Percentiles rank a stretch among this genome's conserved stretches.
Conservation (phyloP, 2,113 vertebrate species). For the Columba janthina region DNA sequence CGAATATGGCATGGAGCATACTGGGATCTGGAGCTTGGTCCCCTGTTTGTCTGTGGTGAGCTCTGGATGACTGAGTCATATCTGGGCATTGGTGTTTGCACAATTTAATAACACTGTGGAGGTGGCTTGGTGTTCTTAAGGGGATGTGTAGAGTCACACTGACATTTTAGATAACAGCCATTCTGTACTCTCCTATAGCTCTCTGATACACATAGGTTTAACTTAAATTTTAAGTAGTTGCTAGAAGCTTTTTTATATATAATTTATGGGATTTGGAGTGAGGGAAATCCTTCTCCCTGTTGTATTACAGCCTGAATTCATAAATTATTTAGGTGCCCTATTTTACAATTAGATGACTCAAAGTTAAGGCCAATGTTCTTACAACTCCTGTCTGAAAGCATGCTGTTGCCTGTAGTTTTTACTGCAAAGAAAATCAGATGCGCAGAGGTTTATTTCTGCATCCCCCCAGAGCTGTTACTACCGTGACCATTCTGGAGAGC, state of each 20-base stretch:
- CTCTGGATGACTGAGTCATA: not conserved
- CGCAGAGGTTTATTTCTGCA: not conserved
- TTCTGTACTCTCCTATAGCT: not conserved
- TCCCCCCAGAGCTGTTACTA: not conserved
- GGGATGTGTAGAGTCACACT: not conserved
- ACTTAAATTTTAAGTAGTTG: conserved; percentile 33
- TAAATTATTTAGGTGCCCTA: conserved; percentile 55
- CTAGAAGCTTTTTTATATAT: conserved; percentile 47
- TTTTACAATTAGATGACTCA: conserved; percentile 31
- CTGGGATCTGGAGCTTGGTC: not conserved
- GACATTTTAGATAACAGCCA: not conserved
- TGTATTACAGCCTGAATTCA: conserved; percentile 11
- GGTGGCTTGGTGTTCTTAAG: not conserved
- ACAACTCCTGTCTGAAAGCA: not conserved
- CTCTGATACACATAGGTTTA: not conserved
- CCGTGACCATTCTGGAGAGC: not conserved
- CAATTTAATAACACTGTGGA: not conserved
- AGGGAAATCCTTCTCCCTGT: not conserved
- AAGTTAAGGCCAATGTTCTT: not conserved
- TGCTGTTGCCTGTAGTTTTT: not conserved
- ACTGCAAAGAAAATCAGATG: not conserved
- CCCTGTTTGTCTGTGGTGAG: not conserved
- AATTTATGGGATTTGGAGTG: not conserved
- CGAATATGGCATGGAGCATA: not conserved
- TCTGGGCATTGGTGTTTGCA: not conserved